Conservation (phyloP, 2,888 invertebrate species). For the Cheilosia impressa region DNA sequence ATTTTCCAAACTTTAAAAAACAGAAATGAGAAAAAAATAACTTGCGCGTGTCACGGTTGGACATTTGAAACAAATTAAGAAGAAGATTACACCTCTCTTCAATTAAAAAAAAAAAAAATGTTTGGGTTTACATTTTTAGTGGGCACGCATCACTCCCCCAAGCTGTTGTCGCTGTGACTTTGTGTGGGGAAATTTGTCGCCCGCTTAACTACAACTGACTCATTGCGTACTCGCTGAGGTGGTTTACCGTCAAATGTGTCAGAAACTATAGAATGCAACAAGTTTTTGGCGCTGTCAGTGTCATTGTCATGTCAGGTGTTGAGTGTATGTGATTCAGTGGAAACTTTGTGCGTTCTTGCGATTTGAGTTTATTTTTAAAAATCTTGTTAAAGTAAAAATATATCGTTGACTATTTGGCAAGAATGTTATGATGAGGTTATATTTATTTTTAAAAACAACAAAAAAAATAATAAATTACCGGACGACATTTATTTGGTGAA, state of each 20-base stretch:
- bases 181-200: no score
- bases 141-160: no score
- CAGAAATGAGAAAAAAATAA: background rate
- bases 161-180: no score
- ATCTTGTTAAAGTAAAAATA: slow-evolving; percentile 17
- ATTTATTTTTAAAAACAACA: slow-evolving; percentile 1
- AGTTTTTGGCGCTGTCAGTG: slow-evolving; percentile 20
- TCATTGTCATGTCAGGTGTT: slow-evolving; percentile 39
- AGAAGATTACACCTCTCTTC: no score
- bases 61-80: no score
- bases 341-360: slow-evolving; percentile 16
- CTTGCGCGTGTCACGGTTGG: no score
- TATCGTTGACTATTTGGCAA: slow-evolving; percentile 29
- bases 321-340: slow-evolving; percentile 13
- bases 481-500: slow-evolving; percentile 7
- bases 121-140: no score
- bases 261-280: slow-evolving; percentile 17
- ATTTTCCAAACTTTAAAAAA: slow-evolving; percentile 1
- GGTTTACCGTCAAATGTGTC: background rate
- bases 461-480: slow-evolving; percentile 17
- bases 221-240: background rate
- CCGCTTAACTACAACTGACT: background rate
- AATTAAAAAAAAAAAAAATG: no score
- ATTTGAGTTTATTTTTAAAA: slow-evolving; percentile 43
- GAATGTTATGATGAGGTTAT: slow-evolving; percentile 22